phyloP scores from a whole-genome alignment of 2,113 vertebrate species.

The Brachypodius melanocephalos region DNA sequence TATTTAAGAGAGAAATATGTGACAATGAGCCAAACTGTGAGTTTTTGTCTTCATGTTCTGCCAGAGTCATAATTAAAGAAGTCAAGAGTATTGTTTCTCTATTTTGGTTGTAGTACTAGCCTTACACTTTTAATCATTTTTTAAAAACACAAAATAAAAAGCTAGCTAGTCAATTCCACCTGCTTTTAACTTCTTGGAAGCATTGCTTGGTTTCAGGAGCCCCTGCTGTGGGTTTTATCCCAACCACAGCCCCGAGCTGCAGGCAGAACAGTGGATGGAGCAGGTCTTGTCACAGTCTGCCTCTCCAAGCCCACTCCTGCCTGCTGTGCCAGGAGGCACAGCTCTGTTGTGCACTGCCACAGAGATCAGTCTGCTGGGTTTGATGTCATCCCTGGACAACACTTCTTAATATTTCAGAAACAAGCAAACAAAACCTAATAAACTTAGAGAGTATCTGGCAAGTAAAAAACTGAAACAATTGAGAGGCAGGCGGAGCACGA shows the following conservation, averaged over 20 bases:
- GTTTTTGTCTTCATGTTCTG: background rate
- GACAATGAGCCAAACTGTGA: background rate
- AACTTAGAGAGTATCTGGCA: background rate
- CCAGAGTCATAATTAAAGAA: background rate
- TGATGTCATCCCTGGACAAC: background rate
- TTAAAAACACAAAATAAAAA: background rate
- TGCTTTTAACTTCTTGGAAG: background rate
- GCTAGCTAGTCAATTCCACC: background rate
- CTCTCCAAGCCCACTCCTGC: background rate
- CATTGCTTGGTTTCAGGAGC: background rate
- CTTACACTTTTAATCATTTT: background rate
- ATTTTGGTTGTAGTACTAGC: background rate
- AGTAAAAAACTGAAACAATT: background rate
- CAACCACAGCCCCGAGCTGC: rapidly evolving
- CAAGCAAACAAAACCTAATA: background rate
- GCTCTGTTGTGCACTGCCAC: background rate
- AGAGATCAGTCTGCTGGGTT: background rate
- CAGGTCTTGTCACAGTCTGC: background rate
- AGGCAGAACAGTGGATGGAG: background rate
- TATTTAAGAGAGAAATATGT: background rate
- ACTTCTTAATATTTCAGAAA: background rate
- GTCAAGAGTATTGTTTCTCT: background rate
- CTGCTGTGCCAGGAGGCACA: background rate
- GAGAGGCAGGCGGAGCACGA: rapidly evolving
- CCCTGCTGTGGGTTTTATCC: background rate